These are phyloP conservation scores for Cataglyphis hispanica DNA, from an alignment of 1,140 invertebrate genomes.

Conservation along the genomic window DNA sequence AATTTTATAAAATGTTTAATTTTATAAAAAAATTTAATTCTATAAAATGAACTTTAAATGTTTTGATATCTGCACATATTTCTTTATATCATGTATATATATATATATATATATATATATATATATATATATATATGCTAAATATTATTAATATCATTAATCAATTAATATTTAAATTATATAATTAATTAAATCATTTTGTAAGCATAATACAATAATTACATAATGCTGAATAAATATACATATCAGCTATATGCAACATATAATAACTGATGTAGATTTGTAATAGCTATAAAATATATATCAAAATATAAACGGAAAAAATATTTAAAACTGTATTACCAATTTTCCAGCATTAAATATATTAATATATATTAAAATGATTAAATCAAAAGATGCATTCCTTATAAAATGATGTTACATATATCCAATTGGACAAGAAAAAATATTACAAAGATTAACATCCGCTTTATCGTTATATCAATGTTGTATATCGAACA, in stretches of 20 bases:
- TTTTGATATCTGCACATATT: neutral
- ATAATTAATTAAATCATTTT: too few relatives aligned
- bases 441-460: neutral
- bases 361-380: slow-evolving; percentile 8
- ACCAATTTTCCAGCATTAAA: neutral
- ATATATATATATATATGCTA: neutral
- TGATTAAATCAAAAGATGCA: neutral
- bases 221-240: neutral
- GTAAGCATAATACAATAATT: neutral
- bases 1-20: too few relatives aligned
- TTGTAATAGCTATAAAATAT: neutral
- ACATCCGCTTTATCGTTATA: slow-evolving; percentile 12
- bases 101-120: too few relatives aligned
- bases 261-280: neutral
- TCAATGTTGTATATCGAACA: slow-evolving; percentile 12
- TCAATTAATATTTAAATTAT: too few relatives aligned
- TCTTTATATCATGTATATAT: neutral
- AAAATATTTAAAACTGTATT: neutral
- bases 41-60: neutral
- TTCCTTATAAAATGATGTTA: neutral
- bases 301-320: neutral
- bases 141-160: neutral
- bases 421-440: neutral
- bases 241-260: neutral
- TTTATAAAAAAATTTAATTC: too few relatives aligned